Evolutionary conservation across 2,113 vertebrate genomes (phyloP), one percentile per base, ranked within the genome.

Genomic region (Anoplopoma fimbria): DNA sequence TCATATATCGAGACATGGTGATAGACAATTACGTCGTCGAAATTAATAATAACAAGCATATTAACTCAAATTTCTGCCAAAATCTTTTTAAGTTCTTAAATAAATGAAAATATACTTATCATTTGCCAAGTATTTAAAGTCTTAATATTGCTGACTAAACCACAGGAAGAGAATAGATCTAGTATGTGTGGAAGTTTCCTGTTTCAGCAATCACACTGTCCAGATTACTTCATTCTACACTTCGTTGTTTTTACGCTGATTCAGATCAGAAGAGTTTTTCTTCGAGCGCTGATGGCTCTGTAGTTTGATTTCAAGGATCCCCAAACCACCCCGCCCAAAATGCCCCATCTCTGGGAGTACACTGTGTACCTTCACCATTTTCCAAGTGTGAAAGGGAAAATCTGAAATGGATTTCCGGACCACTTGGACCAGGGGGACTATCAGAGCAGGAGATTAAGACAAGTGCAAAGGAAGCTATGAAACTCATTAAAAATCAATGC

Each of bases 301-400:
- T 31, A 63, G 75, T 77, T 63, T 65, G 38, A 84, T 87, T 88
- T 83, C 57, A 71, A 85, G 70, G 53, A 83, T 58, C 64, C 25
- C 84, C 81, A 42, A 19, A 29, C 31, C 27, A 40, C 38, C 67
- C 83, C 45, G 19, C 81, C 74, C 60, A 75, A 89, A 92, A 90
- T 72, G 79, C 90, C 82, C 85, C 75, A 76, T 88, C 89, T 87
- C 78, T 49, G 19, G 82, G 64, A 93, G 90, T 78, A 94, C 91
- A 94, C 73, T 10, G 75, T 90, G 90, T 93, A 93, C 92, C 87
- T 90, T 92, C 86, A 85, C 79, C 77, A 67, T 87, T 89, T 77
- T 58, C 23, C 47, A 75, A 69, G 87, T 82, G 91, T 83, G 82
- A 77, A 76, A 83, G 83, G 79, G 88, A 95, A 94, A 93, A 91